A percentile compares a stretch with the other conserved stretches of the same genome.
Evolutionary conservation across 2,113 vertebrate species (phyloP).

Genomic region (Zosterops japonicus): DNA sequence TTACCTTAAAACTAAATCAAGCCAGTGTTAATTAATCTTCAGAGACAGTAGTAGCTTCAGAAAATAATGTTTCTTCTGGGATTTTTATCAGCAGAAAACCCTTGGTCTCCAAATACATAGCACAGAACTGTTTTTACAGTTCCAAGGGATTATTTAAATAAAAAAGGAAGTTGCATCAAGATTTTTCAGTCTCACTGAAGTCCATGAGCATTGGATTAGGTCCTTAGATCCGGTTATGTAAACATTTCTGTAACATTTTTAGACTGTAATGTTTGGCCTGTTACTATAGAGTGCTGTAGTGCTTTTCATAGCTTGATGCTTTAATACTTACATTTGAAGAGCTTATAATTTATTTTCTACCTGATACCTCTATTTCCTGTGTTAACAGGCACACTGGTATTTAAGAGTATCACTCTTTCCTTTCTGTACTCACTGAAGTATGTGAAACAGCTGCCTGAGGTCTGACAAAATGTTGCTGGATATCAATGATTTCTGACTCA

Average conservation of each 20-base stretch:
- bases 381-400: background rate
- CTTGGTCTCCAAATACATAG: background rate
- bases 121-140: background rate
- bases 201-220: slow-evolving; percentile 17
- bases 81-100: background rate
- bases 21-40: background rate
- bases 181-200: slow-evolving; percentile 18
- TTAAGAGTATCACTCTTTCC: background rate
- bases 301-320: background rate
- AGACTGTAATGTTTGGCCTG: slow-evolving; percentile 2
- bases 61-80: background rate
- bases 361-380: background rate
- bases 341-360: background rate
- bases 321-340: background rate
- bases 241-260: slow-evolving; percentile 45
- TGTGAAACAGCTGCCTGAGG: background rate
- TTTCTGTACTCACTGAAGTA: background rate
- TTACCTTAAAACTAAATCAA: background rate
- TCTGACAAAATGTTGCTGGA: background rate
- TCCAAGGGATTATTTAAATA: slow-evolving; percentile 21
- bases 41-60: background rate
- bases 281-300: background rate
- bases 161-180: background rate
- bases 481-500: background rate
- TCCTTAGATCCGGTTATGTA: slow-evolving; percentile 27